phyloP scores from a whole-genome alignment of 1,140 invertebrate genomes.

The Ceratitis capitata region DNA sequence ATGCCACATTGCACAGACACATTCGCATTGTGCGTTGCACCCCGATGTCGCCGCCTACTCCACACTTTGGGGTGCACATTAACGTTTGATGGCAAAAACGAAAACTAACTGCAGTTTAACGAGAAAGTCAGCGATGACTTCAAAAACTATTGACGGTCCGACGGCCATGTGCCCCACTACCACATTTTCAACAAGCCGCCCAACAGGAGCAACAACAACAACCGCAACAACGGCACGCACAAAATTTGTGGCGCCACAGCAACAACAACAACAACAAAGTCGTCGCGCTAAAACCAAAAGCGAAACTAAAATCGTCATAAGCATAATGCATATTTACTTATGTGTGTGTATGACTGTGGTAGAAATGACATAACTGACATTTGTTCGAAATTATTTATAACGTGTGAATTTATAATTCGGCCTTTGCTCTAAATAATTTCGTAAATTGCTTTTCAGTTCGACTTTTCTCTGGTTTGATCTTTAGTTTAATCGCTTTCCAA shows the following conservation, averaged over 20 bases:
- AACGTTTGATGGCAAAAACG: neutral
- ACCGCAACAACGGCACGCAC: neutral
- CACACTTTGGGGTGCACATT: neutral
- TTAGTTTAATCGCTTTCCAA: no score
- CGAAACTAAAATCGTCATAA: neutral
- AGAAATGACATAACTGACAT: no score
- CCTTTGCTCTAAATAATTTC: no score
- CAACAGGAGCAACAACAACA: neutral
- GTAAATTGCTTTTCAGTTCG: no score
- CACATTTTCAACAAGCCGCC: neutral
- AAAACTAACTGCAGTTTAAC: neutral
- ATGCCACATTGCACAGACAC: no score
- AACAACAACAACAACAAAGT: neutral
- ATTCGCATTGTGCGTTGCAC: neutral
- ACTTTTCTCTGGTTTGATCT: no score
- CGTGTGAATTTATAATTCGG: no score
- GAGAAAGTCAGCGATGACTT: slow-evolving; percentile 18
- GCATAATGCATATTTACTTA: no score
- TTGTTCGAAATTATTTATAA: no score
- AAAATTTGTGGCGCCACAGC: neutral
- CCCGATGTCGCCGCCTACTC: no score
- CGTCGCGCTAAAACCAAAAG: slow-evolving; percentile 16
- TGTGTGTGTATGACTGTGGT: no score
- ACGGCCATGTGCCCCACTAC: neutral
- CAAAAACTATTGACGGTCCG: slow-evolving; percentile 30